Evolutionary conservation across 2,888 invertebrate species (phyloP).

Genomic region (Euproctis similis): DNA sequence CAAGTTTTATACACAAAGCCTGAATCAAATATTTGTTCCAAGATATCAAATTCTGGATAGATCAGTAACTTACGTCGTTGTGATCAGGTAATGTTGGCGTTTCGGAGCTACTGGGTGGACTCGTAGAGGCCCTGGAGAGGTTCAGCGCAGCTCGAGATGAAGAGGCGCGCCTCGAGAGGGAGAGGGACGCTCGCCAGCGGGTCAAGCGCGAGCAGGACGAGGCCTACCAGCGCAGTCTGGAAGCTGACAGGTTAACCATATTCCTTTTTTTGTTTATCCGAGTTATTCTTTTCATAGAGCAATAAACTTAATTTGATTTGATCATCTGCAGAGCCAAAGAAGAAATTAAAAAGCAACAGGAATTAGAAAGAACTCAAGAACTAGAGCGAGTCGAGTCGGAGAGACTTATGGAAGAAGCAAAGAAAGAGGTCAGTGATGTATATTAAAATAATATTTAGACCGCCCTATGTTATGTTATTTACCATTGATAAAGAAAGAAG

Average conservation of each 20-base stretch:
- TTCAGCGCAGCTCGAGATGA: slow-evolving; percentile 85
- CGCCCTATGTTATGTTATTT: too few species aligned
- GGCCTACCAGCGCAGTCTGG: slow-evolving; percentile 93
- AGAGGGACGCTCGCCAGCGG: slow-evolving; percentile 89
- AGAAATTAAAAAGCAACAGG: slow-evolving; percentile 86
- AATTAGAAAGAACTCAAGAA: slow-evolving; percentile 82
- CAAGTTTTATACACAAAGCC: too few species aligned
- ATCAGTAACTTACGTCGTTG: too few species aligned
- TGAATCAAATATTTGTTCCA: too few species aligned
- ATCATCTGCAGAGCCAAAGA: slow-evolving; percentile 89
- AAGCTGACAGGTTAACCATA: slow-evolving; percentile 90
- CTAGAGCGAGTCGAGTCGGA: slow-evolving; percentile 85
- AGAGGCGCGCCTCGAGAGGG: slow-evolving; percentile 90
- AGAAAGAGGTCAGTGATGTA: slow-evolving; percentile 81
- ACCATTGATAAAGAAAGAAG: too few species aligned
- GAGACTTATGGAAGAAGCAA: slow-evolving; percentile 81
- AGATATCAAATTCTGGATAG: too few species aligned
- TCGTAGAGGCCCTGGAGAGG: slow-evolving; percentile 91
- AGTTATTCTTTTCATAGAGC: too few species aligned
- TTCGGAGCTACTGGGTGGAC: slow-evolving; percentile 89
- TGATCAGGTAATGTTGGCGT: slow-evolving; percentile 89
- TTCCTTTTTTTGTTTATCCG: too few species aligned
- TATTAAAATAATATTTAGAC: too few species aligned
- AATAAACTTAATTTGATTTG: too few species aligned
- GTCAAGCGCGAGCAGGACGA: slow-evolving; percentile 96